Base-by-base conservation (phyloP, 37 sponge, comb jelly and placozoan species). In the Agelas oroides region DNA sequence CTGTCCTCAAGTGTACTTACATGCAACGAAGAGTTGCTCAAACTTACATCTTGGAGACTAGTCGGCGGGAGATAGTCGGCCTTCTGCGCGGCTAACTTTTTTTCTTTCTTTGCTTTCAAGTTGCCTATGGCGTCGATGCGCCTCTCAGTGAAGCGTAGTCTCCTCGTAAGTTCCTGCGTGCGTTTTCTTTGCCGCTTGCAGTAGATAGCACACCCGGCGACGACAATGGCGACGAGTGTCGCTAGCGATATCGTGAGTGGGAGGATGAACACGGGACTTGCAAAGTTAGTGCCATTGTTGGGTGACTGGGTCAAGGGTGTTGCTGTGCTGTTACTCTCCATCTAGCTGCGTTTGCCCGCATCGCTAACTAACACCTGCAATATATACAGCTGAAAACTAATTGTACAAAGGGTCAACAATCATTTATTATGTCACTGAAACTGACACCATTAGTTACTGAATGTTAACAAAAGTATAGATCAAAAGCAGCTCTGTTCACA, bases 121-220 rank as follows among this genome's bases (percentile, higher is more conserved):
- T 2, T 73, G 17, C 65, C 87, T 2, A 87, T 65, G 39, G 66
- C 79, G 31, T 56, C 71, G 33, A 87, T 87, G 34, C 66, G 71
- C 30, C 73, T 79, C 60, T 87, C 79, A 3, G 87, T 87, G 11
- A 87, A 21, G 14, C 68, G 41, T 0, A 87, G 65, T 74, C 72
- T 72, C 53, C 75, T 35, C 2, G 73, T 58, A 21, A 76, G 71
- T 24, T 39, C 12, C 68, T 35, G 39, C 58, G 62, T 62, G 14
- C 80, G 38, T 73, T 69, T 34, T 33, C 46, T 32, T 56, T 87
- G 79, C 53, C 87, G 68, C 39, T 59, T 72, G 33, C 87, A 21
- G 75, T 78, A 79, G 30, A 87, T n/a, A 19, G 79, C 30, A 58
- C 73, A 79, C 30, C 66, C 80, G 13, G 69, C 73, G 19, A 87